phyloP scores from a whole-genome alignment of 2,113 vertebrate species.

The Sula dactylatra region DNA sequence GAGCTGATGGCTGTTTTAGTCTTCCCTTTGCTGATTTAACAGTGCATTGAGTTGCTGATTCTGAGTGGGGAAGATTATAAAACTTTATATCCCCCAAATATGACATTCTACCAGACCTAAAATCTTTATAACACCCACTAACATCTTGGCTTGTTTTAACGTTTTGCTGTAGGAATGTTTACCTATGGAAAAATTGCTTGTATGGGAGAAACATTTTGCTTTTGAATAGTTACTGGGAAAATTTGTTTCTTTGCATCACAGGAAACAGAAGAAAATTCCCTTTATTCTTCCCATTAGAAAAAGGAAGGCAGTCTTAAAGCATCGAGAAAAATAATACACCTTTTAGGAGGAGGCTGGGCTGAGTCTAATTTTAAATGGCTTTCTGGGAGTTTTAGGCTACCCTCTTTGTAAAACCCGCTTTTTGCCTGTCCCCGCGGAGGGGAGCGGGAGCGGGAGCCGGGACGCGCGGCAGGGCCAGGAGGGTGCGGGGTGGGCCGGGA shows the following conservation, averaged over 20 bases:
- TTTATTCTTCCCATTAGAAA: not conserved
- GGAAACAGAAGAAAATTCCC: not conserved
- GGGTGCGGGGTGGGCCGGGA: not conserved
- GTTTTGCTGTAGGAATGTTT: not conserved
- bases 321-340: not conserved
- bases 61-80: not conserved
- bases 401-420: fast-evolving
- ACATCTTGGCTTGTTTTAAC: not conserved
- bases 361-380: not conserved
- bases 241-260: not conserved
- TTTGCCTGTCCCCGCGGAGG: not conserved
- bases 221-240: not conserved
- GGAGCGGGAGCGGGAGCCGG: not conserved
- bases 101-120: not conserved
- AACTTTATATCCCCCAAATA: not conserved
- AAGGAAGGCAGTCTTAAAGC: not conserved
- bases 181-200: not conserved
- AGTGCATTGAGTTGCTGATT: not conserved
- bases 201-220: not conserved
- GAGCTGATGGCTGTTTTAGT: not conserved
- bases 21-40: not conserved
- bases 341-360: not conserved
- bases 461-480: not conserved
- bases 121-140: not conserved
- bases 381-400: not conserved